Evolutionary conservation across 1,140 invertebrate species (phyloP), one percentile per base, ranked within the genome.

Genomic region (Hycleus cichorii): DNA sequence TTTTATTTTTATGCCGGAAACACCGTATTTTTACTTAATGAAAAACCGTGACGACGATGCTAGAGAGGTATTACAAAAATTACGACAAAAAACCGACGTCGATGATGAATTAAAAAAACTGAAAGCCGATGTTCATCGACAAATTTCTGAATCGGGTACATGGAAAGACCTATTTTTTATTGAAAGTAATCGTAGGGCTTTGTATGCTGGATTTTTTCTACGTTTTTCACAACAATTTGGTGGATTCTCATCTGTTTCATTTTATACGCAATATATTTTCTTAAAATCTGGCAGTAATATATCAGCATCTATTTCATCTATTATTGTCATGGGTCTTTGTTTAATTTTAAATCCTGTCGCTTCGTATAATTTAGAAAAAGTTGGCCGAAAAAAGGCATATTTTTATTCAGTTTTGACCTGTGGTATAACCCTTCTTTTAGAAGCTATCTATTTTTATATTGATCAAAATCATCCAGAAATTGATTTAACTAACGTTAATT

Each of bases 321-420:
- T 69, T 12, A 63, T 68, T 42, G 64, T 63, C 40, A 59, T 56
- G 24, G 53, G 59, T 1, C 77, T 87, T 4, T 85, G 87, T 59
- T 74, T 91, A 1, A 57, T 82, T 0, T 83, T 83, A 0, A 83
- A 83, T 0, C 75, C 80, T 6, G 65, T 81, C 51, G 80, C 83
- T 0, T 81, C 81, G 0, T 70, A 83, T 39, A 67, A 86, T 40
- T 83, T 89, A 49, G 88, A 91, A 72, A 80, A 79, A 53, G 76
- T 80, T 12, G 88, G 90, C 6, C 77, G 89, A 63, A 81, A 81
- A 67, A 78, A 81, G 12, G 73, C 90, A 6, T 73, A 89, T 9
- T 70, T 84, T 4, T 65, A 82, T 27, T 87, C 85, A 0, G 79
- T 76, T 39, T 70, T 71, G 27, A 77, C 78, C 39, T 80, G 79